Evolutionary conservation across 2,888 invertebrate species (phyloP).

Genomic region (Tetanocera ferruginea): DNA sequence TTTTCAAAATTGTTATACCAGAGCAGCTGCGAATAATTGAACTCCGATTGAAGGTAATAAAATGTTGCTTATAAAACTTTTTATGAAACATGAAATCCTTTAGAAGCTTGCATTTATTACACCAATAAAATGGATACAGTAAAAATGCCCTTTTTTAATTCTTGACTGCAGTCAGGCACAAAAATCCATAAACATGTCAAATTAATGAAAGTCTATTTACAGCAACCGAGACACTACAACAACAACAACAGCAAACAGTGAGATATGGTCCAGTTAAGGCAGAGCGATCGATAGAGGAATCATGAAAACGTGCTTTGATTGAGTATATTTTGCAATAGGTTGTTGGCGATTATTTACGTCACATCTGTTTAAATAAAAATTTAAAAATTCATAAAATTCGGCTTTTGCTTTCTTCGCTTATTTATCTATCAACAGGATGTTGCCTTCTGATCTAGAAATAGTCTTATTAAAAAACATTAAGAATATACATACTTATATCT

Average conservation of each 20-base stretch:
- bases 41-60: neutral
- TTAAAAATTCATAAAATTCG: neutral
- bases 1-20: neutral
- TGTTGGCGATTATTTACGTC: neutral
- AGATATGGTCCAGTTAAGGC: neutral
- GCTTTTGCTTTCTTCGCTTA: neutral
- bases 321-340: neutral
- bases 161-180: neutral
- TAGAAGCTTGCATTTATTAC: neutral
- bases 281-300: no score
- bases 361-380: conserved; percentile 28
- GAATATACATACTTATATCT: neutral
- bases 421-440: no score
- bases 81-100: neutral
- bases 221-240: neutral
- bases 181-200: conserved; percentile 10
- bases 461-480: neutral
- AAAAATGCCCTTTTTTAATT: neutral
- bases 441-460: neutral
- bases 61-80: neutral
- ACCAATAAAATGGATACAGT: neutral
- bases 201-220: conserved; percentile 21
- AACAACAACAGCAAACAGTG: neutral
- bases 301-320: neutral
- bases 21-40: neutral